Evolutionary conservation across 1,140 invertebrate genomes (phyloP).

Genomic region (Drosophila leontia): DNA sequence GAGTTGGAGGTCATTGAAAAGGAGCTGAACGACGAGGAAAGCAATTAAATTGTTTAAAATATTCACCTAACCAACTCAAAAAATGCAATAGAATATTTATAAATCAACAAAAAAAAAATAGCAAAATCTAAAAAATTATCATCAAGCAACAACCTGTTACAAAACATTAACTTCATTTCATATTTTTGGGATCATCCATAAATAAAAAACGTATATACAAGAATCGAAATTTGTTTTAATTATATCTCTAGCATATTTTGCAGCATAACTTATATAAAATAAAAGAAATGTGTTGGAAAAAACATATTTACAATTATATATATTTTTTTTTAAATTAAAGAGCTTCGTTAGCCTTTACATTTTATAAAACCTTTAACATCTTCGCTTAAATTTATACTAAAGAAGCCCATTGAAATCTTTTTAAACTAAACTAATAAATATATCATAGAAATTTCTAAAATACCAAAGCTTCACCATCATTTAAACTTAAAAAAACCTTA

Average conservation of each 20-base stretch:
- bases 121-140: not conserved
- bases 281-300: not conserved
- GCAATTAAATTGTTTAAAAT: not conserved
- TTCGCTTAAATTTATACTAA: not conserved
- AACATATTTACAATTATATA: not conserved
- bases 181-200: constrained; percentile 29
- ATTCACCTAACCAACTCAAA: not conserved
- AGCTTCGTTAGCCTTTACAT: not conserved
- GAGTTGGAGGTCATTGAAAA: constrained; percentile 23
- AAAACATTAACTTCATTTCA: constrained; percentile 9
- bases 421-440: not conserved
- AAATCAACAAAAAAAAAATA: constrained; percentile 14
- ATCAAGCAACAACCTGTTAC: not conserved
- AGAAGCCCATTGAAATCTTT: not conserved
- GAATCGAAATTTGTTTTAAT: not conserved
- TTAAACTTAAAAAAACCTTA: not conserved
- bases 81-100: constrained; percentile 2
- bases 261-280: not conserved
- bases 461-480: not conserved
- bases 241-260: constrained; percentile 3
- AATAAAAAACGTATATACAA: constrained; percentile 32
- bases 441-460: not conserved
- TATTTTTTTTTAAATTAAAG: rapidly evolving
- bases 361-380: not conserved
- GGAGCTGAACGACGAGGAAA: not conserved